Evolutionary conservation across 30 jellyfish, hydroid and myxozoan species (phyloP).

Genomic region (Chironex yamaguchii): DNA sequence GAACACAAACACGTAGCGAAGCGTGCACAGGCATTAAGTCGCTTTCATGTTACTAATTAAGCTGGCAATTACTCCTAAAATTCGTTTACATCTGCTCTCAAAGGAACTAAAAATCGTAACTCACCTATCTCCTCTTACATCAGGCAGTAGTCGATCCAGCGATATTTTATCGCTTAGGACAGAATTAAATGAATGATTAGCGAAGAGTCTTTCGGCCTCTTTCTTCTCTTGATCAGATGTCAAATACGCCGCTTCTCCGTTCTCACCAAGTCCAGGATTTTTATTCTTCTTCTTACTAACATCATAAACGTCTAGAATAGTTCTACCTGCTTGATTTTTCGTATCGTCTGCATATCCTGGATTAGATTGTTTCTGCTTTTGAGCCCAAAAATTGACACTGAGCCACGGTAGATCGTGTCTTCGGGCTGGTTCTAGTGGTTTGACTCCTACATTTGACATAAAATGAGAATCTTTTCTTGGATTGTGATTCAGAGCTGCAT

Average conservation of each 20-base stretch:
- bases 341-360: background rate
- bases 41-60: too few species aligned
- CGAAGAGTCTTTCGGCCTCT: slow-evolving; percentile 83
- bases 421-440: slow-evolving; percentile 91
- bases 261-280: slow-evolving; percentile 93
- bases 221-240: slow-evolving; percentile 70
- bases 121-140: slow-evolving; percentile 92
- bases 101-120: too few species aligned
- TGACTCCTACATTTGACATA: slow-evolving; percentile 80
- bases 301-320: slow-evolving; percentile 79
- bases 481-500: slow-evolving; percentile 62
- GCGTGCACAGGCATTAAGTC: too few species aligned
- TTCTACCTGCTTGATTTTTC: slow-evolving; percentile 12
- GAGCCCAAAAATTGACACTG: slow-evolving; percentile 37
- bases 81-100: too few species aligned
- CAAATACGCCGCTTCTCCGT: slow-evolving; percentile 89
- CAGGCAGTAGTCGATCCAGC: slow-evolving; percentile 83
- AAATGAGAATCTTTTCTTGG: slow-evolving; percentile 85
- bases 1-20: background rate
- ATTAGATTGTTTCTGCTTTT: background rate
- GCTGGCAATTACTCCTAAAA: too few species aligned
- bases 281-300: slow-evolving; percentile 70
- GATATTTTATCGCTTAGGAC: slow-evolving; percentile 91
- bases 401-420: slow-evolving; percentile 93
- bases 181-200: slow-evolving; percentile 95